Percentiles rank a stretch among this genome's conserved stretches.
Evolutionary conservation across 2,113 vertebrate genomes (phyloP).

Genomic region (human): GRCh38 chr18:25096501-25097000

Average conservation of each 20-base stretch:
- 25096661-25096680: constrained; percentile 79
- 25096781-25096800: constrained; percentile 78
- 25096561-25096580: constrained; percentile 83
- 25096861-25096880: constrained; percentile 70
- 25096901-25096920: constrained; percentile 63
- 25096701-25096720: constrained; percentile 82
- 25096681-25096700: constrained; percentile 83
- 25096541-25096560: constrained; percentile 73
- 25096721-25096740: constrained; percentile 82
- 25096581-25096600: constrained; percentile 81
- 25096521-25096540: constrained; percentile 75
- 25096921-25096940: constrained; percentile 77
- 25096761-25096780: constrained; percentile 80
- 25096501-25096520: constrained; percentile 76
- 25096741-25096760: constrained; percentile 69
- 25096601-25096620: constrained; percentile 82
- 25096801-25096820: constrained; percentile 80
- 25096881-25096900: constrained; percentile 74
- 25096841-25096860: constrained; percentile 47
- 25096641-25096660: constrained; percentile 81
- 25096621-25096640: constrained; percentile 82
- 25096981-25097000: constrained; percentile 67
- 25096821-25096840: constrained; percentile 70
- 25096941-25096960: constrained; percentile 58
- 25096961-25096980: constrained; percentile 55